These are phyloP conservation scores for Pantherophis guttatus DNA, from an alignment of 2,113 vertebrate genomes.

Conservation along the genomic window DNA sequence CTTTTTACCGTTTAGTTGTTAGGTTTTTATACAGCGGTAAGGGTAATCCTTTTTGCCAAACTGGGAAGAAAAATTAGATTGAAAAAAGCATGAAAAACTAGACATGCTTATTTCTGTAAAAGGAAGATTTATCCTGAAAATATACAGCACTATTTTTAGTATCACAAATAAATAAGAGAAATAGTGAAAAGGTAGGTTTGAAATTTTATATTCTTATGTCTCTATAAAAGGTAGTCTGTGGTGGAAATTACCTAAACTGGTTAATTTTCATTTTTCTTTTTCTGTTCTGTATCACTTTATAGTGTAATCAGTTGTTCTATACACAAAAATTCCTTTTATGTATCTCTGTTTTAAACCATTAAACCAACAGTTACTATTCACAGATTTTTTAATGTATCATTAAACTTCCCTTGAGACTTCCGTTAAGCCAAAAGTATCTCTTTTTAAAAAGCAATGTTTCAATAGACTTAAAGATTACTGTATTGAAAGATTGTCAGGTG, in stretches of 20 bases:
- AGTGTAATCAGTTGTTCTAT: background rate
- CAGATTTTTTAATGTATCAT: background rate
- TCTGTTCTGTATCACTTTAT: background rate
- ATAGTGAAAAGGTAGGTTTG: background rate
- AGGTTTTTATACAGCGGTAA: background rate
- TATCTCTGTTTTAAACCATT: background rate
- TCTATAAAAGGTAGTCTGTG: background rate
- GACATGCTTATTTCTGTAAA: background rate
- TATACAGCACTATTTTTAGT: background rate
- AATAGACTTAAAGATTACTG: background rate
- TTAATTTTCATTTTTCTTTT: background rate
- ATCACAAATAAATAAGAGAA: background rate
- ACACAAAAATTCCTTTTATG: background rate
- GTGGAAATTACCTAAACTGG: background rate
- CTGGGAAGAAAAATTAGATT: background rate
- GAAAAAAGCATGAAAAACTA: background rate
- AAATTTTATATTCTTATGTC: background rate
- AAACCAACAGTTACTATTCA: background rate
- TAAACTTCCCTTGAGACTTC: background rate
- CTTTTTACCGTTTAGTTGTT: background rate
- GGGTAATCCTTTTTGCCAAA: background rate
- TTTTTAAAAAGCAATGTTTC: background rate
- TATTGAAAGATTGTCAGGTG: background rate
- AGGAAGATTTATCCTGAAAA: background rate
- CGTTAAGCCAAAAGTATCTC: background rate